phyloP scores from a whole-genome alignment of 1,140 invertebrate species.

The Lamellibrachia luymesi region DNA sequence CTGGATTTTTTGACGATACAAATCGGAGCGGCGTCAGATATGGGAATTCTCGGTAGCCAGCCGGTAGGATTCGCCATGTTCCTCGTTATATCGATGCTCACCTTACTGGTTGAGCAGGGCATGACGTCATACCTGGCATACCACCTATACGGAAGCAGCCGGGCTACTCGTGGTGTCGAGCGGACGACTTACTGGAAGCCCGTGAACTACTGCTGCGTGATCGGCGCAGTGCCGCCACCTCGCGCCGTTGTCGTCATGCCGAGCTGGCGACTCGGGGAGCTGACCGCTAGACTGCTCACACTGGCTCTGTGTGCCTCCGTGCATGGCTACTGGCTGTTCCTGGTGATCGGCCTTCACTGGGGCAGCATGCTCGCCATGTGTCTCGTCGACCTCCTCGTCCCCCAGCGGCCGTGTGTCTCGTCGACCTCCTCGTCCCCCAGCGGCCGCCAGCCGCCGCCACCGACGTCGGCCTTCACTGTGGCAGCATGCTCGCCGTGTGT shows the following conservation, averaged over 20 bases:
- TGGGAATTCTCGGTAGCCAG: not conserved
- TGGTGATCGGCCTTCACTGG: conserved; percentile 79
- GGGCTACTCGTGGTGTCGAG: not conserved
- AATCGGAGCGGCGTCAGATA: not conserved
- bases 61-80: not conserved
- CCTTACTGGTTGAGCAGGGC: not conserved
- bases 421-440: no score
- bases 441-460: not conserved
- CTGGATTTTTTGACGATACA: not conserved
- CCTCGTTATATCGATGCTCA: not conserved
- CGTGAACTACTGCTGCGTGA: conserved; percentile 69
- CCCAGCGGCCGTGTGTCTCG: no score
- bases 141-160: not conserved
- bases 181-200: conserved; percentile 78
- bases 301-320: conserved; percentile 81
- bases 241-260: conserved; percentile 80
- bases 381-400: conserved; percentile 72
- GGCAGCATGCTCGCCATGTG: conserved; percentile 81
- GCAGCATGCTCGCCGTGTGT: conserved; percentile 81
- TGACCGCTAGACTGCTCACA: conserved; percentile 76
- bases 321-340: conserved; percentile 79
- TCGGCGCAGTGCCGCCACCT: conserved; percentile 82
- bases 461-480: conserved; percentile 74
- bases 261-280: conserved; percentile 73
- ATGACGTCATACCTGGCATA: not conserved